Percentiles rank a stretch among this genome's conserved stretches.
These are phyloP conservation scores for Sus cebifrons DNA, from an alignment of 2,797 vertebrate species.

Conservation along the genomic window DNA sequence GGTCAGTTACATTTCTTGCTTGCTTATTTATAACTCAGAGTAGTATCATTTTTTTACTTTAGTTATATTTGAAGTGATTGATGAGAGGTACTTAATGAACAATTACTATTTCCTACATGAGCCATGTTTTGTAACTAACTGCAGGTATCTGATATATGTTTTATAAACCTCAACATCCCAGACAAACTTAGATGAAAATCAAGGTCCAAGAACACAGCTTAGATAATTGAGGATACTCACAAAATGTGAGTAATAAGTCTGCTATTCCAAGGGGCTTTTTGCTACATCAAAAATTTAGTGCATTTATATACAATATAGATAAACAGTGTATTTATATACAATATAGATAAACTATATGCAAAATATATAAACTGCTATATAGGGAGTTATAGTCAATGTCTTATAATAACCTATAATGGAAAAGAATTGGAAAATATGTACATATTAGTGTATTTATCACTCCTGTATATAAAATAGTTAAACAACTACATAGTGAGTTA, in stretches of 20 bases:
- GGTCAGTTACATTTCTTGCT: background rate
- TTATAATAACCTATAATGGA: no score
- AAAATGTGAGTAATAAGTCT: background rate
- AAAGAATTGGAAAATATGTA: no score
- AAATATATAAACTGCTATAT: no score
- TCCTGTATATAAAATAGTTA: background rate
- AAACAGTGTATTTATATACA: no score
- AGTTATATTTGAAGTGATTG: background rate
- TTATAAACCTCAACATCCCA: background rate
- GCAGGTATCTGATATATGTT: background rate
- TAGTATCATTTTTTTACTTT: constrained; percentile 46
- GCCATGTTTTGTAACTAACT: background rate
- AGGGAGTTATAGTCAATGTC: no score
- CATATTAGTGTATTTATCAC: background rate
- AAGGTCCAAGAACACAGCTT: background rate
- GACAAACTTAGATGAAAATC: background rate
- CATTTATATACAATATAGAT: background rate
- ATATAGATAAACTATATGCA: no score
- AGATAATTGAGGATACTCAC: background rate
- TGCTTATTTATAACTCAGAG: background rate
- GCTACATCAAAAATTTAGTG: background rate
- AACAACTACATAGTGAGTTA: background rate
- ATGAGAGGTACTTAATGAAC: background rate
- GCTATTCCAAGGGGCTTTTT: background rate
- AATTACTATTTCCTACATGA: background rate